Percentiles rank a stretch among this genome's conserved stretches.
Evolutionary conservation across 1,140 invertebrate species (phyloP).

Genomic region (Drosophila sucinea): DNA sequence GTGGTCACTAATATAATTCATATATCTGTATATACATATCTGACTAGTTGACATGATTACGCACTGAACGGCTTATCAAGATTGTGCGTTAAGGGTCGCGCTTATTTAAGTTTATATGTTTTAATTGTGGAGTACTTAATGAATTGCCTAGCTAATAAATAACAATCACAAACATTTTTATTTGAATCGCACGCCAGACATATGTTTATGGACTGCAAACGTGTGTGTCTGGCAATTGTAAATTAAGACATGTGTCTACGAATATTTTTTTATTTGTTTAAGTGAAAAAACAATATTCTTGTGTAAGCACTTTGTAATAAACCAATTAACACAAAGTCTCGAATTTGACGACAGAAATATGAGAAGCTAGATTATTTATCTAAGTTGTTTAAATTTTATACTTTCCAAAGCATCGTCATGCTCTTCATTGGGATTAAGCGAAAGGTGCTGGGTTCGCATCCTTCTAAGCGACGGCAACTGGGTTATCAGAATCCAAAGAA

Average conservation of each 20-base stretch:
- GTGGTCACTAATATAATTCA: background rate
- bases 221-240: background rate
- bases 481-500: too few species aligned
- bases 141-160: background rate
- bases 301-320: background rate
- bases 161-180: background rate
- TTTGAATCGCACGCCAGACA: background rate
- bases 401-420: too few species aligned
- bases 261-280: background rate
- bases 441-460: too few species aligned
- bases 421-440: too few species aligned
- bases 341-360: background rate
- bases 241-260: background rate
- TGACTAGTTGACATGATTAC: too few species aligned
- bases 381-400: too few species aligned
- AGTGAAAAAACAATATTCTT: background rate
- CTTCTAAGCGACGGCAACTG: too few species aligned
- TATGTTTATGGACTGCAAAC: background rate
- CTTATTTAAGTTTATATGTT: background rate
- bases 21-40: too few species aligned
- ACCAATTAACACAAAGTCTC: background rate
- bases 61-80: too few species aligned
- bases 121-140: background rate
- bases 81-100: too few species aligned
- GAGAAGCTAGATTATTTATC: background rate